phyloP scores from a whole-genome alignment of 2,113 vertebrate species.

The Nannobrachium achirus region DNA sequence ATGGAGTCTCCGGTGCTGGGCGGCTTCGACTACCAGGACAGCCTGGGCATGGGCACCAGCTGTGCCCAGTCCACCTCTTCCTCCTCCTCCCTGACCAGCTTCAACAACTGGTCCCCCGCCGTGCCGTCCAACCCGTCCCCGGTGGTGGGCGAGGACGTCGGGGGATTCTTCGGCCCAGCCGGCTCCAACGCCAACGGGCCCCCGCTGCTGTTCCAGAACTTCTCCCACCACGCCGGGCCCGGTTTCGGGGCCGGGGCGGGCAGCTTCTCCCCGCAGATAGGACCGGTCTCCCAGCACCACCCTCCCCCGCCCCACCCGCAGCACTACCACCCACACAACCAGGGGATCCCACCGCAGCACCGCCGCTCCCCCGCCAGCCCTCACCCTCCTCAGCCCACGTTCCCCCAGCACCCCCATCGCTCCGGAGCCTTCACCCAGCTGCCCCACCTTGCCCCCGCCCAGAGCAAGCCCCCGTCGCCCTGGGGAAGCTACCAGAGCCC shows the following conservation, averaged over 20 bases:
- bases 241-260: constrained; percentile 87
- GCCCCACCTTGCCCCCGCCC: constrained; percentile 93
- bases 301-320: constrained; percentile 93
- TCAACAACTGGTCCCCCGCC: constrained; percentile 98
- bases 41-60: constrained; percentile 88
- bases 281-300: constrained; percentile 95
- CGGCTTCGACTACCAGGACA: constrained; percentile 96
- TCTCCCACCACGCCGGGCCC: constrained; percentile 94
- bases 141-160: constrained; percentile 93
- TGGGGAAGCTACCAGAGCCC: constrained; percentile 99
- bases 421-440: constrained; percentile 95
- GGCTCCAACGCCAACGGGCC: constrained; percentile 92
- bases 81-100: constrained; percentile 93
- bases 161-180: constrained; percentile 93
- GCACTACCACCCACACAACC: constrained; percentile 95
- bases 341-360: constrained; percentile 85
- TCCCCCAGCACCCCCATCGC: constrained; percentile 95
- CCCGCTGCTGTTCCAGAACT: constrained; percentile 97
- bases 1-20: constrained; percentile 94
- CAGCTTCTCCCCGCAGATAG: constrained; percentile 96
- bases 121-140: constrained; percentile 94
- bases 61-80: constrained; percentile 90
- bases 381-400: constrained; percentile 91
- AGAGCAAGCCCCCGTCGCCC: constrained; percentile 95
- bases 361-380: constrained; percentile 88